phyloP scores from a whole-genome alignment of 1,140 invertebrate genomes.

The Branchinecta lindahli region DNA sequence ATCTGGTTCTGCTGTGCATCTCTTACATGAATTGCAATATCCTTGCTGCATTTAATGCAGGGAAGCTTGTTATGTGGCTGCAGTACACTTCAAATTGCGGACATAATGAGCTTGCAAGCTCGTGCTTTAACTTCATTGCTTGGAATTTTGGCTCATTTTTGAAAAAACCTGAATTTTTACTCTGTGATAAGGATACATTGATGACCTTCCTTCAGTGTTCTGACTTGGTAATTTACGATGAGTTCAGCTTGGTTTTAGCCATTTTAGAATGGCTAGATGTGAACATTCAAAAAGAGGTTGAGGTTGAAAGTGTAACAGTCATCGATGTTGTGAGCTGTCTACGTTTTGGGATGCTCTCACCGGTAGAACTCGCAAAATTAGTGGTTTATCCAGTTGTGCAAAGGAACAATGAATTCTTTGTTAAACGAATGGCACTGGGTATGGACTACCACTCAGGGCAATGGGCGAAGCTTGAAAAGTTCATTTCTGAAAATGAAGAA shows the following conservation, averaged over 20 bases:
- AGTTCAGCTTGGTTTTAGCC: constrained; percentile 46
- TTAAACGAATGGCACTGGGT: constrained; percentile 68
- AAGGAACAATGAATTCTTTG: constrained; percentile 70
- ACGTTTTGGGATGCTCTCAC: constrained; percentile 84
- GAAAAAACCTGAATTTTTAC: constrained; percentile 57
- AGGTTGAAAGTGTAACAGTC: constrained; percentile 31
- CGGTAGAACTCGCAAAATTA: constrained; percentile 59
- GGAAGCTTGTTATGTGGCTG: constrained; percentile 71
- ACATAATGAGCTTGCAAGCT: constrained; percentile 54
- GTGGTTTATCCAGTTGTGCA: constrained; percentile 57
- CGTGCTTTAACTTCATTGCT: constrained; percentile 59
- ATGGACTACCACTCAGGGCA: constrained; percentile 70
- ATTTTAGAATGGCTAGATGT: constrained; percentile 8
- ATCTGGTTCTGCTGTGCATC: constrained; percentile 62
- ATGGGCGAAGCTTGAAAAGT: constrained; percentile 8
- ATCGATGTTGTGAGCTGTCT: constrained; percentile 56
- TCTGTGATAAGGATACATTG: constrained; percentile 64
- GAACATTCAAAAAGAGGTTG: constrained; percentile 14
- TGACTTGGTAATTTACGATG: constrained; percentile 75
- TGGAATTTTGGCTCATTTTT: constrained; percentile 79
- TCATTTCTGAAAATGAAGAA: constrained; percentile 30
- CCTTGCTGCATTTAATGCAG: constrained; percentile 58
- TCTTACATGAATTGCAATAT: constrained; percentile 76
- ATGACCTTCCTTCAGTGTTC: constrained; percentile 59
- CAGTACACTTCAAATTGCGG: constrained; percentile 70